Conservation (phyloP, 2,113 vertebrate species). For the Ranitomeya variabilis region DNA sequence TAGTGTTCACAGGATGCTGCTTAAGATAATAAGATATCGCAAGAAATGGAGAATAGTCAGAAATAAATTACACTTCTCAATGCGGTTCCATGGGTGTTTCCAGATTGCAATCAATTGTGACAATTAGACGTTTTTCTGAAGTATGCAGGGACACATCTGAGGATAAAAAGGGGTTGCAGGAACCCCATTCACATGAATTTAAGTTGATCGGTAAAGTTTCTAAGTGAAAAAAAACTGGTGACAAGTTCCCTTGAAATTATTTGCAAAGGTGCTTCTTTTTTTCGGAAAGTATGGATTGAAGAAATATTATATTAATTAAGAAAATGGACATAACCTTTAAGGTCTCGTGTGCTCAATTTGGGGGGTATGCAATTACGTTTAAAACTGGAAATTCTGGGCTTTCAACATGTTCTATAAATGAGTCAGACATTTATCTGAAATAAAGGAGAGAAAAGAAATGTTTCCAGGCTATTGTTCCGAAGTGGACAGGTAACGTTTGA, state of each 20-base stretch:
- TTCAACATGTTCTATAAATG: constrained; percentile 1
- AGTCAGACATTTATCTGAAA: background rate
- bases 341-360: background rate
- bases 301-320: background rate
- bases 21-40: background rate
- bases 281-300: too few species aligned
- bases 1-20: background rate
- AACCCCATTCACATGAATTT: too few species aligned
- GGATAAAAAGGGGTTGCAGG: too few species aligned
- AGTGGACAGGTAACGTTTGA: constrained; percentile 22
- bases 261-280: too few species aligned
- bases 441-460: constrained; percentile 19
- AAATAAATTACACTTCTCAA: background rate
- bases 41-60: background rate
- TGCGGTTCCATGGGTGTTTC: too few species aligned
- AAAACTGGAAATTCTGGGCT: constrained; percentile 37
- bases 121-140: background rate
- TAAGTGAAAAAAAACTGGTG: too few species aligned
- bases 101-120: background rate
- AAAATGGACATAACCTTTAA: background rate
- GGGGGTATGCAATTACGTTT: background rate
- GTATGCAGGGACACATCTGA: too few species aligned
- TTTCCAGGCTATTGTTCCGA: constrained; percentile 12
- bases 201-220: too few species aligned
- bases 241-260: too few species aligned